Percentiles rank a stretch among this genome's conserved stretches.
Evolutionary conservation across 2,113 vertebrate species (phyloP).

Genomic region (rat (Rattus norvegicus)): GRCr8 NC_086036.1:24831501-24832000

Average conservation of each 20-base stretch:
- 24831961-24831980: background rate
- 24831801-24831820: slow-evolving; percentile 65
- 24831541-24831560: background rate
- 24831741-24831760: slow-evolving; percentile 61
- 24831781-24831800: slow-evolving; percentile 60
- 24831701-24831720: slow-evolving; percentile 52
- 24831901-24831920: slow-evolving; percentile 50
- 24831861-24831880: slow-evolving; percentile 64
- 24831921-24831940: slow-evolving; percentile 38
- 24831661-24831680: slow-evolving; percentile 52
- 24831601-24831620: slow-evolving; percentile 3
- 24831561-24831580: background rate
- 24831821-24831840: slow-evolving; percentile 60
- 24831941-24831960: slow-evolving; percentile 30
- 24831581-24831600: background rate
- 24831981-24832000: background rate
- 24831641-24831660: slow-evolving; percentile 54
- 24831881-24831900: slow-evolving; percentile 46
- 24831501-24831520: accelerated
- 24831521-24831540: background rate
- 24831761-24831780: slow-evolving; percentile 61
- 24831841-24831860: slow-evolving; percentile 39
- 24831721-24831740: slow-evolving; percentile 37
- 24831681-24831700: slow-evolving; percentile 14
- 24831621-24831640: slow-evolving; percentile 3